Evolutionary conservation across 2,888 invertebrate genomes (phyloP), one percentile per base, ranked within the genome.

Genomic region (Drosophila vallismaia): DNA sequence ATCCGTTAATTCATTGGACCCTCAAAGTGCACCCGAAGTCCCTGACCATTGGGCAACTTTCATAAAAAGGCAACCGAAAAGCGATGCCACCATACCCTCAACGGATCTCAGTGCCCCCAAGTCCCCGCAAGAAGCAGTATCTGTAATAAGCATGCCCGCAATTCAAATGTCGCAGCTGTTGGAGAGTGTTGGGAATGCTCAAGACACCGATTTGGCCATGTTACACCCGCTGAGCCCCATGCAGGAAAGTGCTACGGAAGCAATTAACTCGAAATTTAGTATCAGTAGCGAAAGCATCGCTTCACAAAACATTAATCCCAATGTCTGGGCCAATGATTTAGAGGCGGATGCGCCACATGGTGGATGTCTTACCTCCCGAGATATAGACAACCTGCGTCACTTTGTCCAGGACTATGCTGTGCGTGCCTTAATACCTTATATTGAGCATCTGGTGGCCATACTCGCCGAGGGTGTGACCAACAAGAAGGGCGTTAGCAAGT

Each of bases 401-500:
- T 95, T 98, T 88, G 93, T 98, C 44, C 95, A 95, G 85, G 98
- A 98, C 88, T 98, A 98, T 92, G 95, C 96, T 66, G 93, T 95
- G 10, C 95, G 96, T 86, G 96, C 97, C 24, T 92, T 99, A 64
- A 92, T 99, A 71, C 99, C 99, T 0, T 97, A 97, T 91, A 95
- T 98, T 40, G 99, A 99, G 91, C 95, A 95, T 89, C 95, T 97
- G 91, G 96, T 99, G 85, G 94, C 94, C 57, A 93, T 94, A 64
- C 91, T 98, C 42, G 95, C 95, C 88, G 97, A 97, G 90, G 93
- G 95, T 77, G 95, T 96, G 57, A 94, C 96, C 24, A 96, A 96
- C 88, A 96, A 96, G 89, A 98, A 98, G 91, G 98, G 98, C 5
- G 96, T 99, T 3, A 97, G 98, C 89, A 94, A 97, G 89, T 98